Evolutionary conservation across 2,113 vertebrate genomes (phyloP).

Genomic region (Ctenodactylus gundi): DNA sequence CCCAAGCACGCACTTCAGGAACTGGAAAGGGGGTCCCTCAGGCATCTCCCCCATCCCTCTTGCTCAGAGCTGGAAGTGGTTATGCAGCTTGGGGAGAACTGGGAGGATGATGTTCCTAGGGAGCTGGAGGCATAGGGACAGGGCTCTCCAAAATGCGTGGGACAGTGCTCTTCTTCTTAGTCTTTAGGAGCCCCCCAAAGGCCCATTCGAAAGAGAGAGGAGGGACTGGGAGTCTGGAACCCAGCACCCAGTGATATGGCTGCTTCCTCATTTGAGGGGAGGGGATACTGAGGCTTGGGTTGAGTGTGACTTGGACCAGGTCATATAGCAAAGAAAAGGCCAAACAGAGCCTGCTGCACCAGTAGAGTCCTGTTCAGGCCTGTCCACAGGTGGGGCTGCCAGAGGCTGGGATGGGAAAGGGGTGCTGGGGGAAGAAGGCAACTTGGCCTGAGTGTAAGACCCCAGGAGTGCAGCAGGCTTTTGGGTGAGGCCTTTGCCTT

Average conservation of each 20-base stretch:
- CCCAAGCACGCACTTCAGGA: neutral
- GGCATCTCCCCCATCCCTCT: neutral
- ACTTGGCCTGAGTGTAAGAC: neutral
- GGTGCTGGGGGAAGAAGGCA: neutral
- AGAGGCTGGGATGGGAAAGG: neutral
- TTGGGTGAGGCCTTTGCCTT: neutral
- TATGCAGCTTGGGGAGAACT: neutral
- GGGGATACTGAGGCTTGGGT: neutral
- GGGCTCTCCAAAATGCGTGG: neutral
- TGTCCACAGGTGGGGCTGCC: neutral
- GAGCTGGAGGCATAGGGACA: neutral
- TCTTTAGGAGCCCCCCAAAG: neutral
- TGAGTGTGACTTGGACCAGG: neutral
- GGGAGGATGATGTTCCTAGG: neutral
- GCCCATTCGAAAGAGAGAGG: neutral
- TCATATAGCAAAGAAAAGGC: neutral
- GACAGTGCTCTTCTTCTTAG: neutral
- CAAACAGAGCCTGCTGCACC: neutral
- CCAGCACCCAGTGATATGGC: neutral
- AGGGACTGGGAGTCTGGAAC: neutral
- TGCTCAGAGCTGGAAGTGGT: neutral
- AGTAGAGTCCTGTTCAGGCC: neutral
- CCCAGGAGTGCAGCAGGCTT: neutral
- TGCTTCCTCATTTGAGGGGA: conserved; percentile 6
- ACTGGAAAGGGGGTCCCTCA: neutral